Base-by-base conservation (phyloP, 2,797 vertebrate species). In the Pygocentrus nattereri region DNA sequence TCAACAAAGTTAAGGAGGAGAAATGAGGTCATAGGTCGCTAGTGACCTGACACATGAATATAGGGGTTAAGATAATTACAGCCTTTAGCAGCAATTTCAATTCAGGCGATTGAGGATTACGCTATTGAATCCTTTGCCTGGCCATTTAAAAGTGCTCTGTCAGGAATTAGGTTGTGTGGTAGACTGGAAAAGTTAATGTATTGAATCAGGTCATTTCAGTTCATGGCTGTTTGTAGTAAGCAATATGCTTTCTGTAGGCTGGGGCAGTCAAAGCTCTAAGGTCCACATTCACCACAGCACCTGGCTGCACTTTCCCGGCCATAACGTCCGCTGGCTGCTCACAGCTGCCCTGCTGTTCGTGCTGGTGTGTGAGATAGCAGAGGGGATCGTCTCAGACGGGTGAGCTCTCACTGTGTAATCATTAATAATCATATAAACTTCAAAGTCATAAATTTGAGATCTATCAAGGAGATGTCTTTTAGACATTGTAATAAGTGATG, bases 261-360 rank as follows among this genome's bases (percentile, higher is more conserved):
- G 96, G 96, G 96, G 96, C 83, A 96, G 96, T 86, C 96, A 97
- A 88, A 97, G 96, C 85, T 96, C 95, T 78, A 96, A 97, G 90
- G 96, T 96, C 15, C 96, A 96, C 82, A 97, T 97, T 78, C 96
- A 97, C 84, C 96, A 97, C 25, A 97, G 96, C 88, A 97, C 96
- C 0, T 97, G 96, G 96, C 93, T 97, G 61, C 96, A 97, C 83
- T 96, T 97, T 81, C 96, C 96, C 0, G 96, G 96, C 4, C 96
- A 97, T 87, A 95, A 96, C 86, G 88, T 96, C 21, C 96, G 96
- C 83, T 97, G 96, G 96, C 93, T 96, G 85, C 90, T 97, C 49
- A 97, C 96, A 78, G 95, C 95, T 65, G 91, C 95, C 74, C 93
- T 97, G 77, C 90, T 97, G 80, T 96, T 96, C 21, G 94, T 96